phyloP scores from a whole-genome alignment of 1,140 invertebrate species.

The Trachelipus rathkii region DNA sequence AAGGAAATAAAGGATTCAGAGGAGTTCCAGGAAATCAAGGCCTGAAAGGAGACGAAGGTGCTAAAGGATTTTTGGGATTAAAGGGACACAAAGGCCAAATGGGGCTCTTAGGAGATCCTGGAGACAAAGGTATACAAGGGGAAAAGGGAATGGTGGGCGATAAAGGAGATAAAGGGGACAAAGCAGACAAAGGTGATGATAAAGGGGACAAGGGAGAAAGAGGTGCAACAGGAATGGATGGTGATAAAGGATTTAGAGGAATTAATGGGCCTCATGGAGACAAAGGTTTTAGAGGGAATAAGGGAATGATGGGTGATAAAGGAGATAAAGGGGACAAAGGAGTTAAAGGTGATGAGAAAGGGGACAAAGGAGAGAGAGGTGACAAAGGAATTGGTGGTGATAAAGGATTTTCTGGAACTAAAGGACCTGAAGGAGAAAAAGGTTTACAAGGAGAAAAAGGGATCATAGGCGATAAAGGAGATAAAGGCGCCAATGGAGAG shows the following conservation, averaged over 20 bases:
- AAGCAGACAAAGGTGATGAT: no score
- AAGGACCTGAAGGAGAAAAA: not conserved
- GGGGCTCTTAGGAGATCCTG: no score
- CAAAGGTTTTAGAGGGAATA: slow-evolving; percentile 18
- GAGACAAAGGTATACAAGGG: no score
- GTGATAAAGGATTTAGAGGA: not conserved
- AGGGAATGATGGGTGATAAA: slow-evolving; percentile 16
- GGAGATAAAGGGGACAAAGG: slow-evolving; percentile 22
- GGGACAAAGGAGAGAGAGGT: slow-evolving; percentile 10
- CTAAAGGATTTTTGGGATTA: no score
- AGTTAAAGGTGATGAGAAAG: not conserved
- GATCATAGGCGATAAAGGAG: no score
- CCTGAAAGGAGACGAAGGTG: no score
- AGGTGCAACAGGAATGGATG: not conserved
- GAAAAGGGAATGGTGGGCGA: no score
- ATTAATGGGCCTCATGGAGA: not conserved
- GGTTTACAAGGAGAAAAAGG: not conserved
- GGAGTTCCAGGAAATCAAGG: no score
- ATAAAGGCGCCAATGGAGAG: no score
- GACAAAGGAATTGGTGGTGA: slow-evolving; percentile 7
- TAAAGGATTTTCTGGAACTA: not conserved
- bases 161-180: no score
- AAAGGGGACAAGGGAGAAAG: not conserved
- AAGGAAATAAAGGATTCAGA: no score
- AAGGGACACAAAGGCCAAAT: no score